Base-by-base conservation (phyloP, 92 coral and sea anemone genomes). In the Paramuricea clavata region DNA sequence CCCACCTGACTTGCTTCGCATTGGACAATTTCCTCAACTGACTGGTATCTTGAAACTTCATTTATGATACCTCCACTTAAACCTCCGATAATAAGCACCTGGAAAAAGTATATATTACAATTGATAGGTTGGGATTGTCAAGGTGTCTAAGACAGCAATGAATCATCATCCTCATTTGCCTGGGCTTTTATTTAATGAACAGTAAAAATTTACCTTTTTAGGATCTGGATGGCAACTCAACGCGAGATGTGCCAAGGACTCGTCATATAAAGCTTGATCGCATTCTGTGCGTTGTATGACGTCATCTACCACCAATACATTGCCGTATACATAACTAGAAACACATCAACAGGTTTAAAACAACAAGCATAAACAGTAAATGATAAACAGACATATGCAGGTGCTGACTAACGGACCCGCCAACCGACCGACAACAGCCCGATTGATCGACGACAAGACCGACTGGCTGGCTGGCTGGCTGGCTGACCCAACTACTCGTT, bases 251-350 rank as follows among this genome's bases (percentile, higher is more conserved):
- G 31, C 84, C 31, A 79, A 22, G 44, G 54, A 3, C 31, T 79
- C 84, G 22, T 79, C 50, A 30, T 19, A 79, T 2, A 59, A 33
- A 0, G 32, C 41, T 59, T 32, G 73, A 41, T 79, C 84, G 15
- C 17, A 21, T 22, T 59, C 73, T 0, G 84, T 79, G 16, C 31
- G 30, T 21, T 57, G 54, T 59, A 79, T 79, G 32, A 36, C 73
- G 34, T 39, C 57, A 41, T 79, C 73, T 8, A 79, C 49, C 35
- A 79, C 72, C 34, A 79, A 79, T 10, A 79, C 84, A 11, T 79
- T 59, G 54, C 84, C 84, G 30, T 59, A 79, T 56, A 79, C 36
- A 61, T 59, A 26, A 61, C 84, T 79, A n/a, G 6, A 59, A 57
- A 34, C 32, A 25, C 27, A 43, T 35, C 28, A 44, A 36, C 19